phyloP scores from a whole-genome alignment of 35 echinoderm and acorn worm genomes.

The Acanthaster planci region DNA sequence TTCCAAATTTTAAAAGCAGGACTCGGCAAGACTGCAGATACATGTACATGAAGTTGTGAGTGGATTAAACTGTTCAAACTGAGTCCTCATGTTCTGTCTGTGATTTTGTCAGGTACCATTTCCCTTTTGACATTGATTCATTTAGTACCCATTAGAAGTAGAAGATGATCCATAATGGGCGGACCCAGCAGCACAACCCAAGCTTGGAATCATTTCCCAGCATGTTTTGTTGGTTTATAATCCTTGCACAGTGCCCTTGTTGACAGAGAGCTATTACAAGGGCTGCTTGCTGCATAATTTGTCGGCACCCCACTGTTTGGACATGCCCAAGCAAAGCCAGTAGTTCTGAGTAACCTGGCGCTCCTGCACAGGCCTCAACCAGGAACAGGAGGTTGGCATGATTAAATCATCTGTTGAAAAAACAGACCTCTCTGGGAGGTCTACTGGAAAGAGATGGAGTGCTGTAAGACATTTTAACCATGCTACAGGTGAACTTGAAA shows the following conservation, averaged over 20 bases:
- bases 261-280: constrained; percentile 17
- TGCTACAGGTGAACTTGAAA: constrained; percentile 23
- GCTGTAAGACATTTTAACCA: neutral
- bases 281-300: constrained; percentile 19
- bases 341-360: neutral
- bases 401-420: constrained; percentile 12
- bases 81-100: neutral
- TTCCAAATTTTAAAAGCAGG: too few relatives aligned
- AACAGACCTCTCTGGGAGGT: neutral
- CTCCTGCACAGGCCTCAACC: neutral
- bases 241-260: neutral
- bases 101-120: neutral
- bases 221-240: constrained; percentile 29
- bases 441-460: neutral
- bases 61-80: too few relatives aligned
- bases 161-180: neutral
- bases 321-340: neutral
- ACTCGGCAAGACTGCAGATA: too few relatives aligned
- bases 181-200: neutral
- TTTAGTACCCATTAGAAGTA: neutral
- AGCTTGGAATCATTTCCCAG: constrained; percentile 16
- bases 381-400: neutral
- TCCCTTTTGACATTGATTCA: neutral
- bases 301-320: neutral
- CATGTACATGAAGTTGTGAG: too few relatives aligned